These are phyloP conservation scores for Pomacea maculata DNA, from an alignment of 1,140 invertebrate species.

Conservation along the genomic window DNA sequence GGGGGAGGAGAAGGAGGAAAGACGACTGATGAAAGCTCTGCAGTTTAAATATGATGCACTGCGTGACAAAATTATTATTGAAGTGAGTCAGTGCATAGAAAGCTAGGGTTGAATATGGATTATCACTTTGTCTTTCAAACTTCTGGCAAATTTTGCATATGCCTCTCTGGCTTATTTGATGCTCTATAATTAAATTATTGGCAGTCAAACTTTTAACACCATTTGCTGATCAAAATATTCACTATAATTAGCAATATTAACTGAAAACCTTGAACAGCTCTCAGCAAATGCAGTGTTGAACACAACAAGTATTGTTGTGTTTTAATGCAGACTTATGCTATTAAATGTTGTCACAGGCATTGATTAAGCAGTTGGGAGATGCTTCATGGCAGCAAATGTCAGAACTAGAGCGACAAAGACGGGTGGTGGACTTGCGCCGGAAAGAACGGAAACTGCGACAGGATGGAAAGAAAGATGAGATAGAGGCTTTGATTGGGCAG, in stretches of 20 bases:
- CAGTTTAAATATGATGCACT: conserved; percentile 60
- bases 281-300: too few relatives aligned
- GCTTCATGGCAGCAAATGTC: conserved; percentile 51
- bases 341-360: conserved; percentile 20
- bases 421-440: conserved; percentile 48
- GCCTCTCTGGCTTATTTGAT: too few relatives aligned
- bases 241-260: too few relatives aligned
- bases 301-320: too few relatives aligned
- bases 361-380: conserved; percentile 51
- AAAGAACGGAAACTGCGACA: conserved; percentile 49
- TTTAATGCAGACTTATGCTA: too few relatives aligned
- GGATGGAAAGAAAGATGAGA: conserved; percentile 54
- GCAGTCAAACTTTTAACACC: too few relatives aligned
- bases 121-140: too few relatives aligned
- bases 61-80: conserved; percentile 56
- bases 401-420: conserved; percentile 50
- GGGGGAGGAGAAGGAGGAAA: conserved; percentile 32
- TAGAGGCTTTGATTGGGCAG: conserved; percentile 40
- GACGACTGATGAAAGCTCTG: conserved; percentile 46
- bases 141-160: too few relatives aligned
- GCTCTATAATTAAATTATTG: too few relatives aligned
- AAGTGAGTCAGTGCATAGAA: conserved; percentile 34
- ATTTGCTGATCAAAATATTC: too few relatives aligned
- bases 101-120: too few relatives aligned
- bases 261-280: too few relatives aligned